Conservation (phyloP, 2,113 vertebrate genomes). For the Martes martes region DNA sequence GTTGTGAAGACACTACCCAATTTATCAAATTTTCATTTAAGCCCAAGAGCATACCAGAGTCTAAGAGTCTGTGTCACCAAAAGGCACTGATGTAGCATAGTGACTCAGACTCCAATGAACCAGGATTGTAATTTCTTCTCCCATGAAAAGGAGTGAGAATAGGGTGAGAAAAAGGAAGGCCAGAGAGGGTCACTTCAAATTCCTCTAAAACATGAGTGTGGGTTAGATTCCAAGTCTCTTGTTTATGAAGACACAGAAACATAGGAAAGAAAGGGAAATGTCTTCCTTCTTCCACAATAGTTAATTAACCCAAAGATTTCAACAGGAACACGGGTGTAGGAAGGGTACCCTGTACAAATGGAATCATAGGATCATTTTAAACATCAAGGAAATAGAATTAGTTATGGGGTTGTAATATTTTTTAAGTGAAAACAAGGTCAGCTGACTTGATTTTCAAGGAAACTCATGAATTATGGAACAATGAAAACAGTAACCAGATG, state of each 20-base stretch:
- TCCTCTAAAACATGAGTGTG: neutral
- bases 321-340: neutral
- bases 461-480: neutral
- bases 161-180: neutral
- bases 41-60: neutral
- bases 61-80: neutral
- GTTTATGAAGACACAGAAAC: neutral
- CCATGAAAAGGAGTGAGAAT: neutral
- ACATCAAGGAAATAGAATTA: neutral
- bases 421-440: neutral
- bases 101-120: neutral
- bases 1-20: neutral
- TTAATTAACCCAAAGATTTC: neutral
- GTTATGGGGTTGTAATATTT: neutral
- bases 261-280: neutral
- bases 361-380: neutral
- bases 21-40: neutral
- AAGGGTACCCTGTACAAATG: fast-evolving
- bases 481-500: neutral
- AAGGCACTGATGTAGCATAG: neutral
- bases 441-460: neutral
- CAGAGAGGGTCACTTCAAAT: neutral
- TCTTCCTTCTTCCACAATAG: neutral
- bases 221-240: neutral
- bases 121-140: neutral